Evolutionary conservation across 2,113 vertebrate genomes (phyloP).

Genomic region (Acinonyx jubatus): DNA sequence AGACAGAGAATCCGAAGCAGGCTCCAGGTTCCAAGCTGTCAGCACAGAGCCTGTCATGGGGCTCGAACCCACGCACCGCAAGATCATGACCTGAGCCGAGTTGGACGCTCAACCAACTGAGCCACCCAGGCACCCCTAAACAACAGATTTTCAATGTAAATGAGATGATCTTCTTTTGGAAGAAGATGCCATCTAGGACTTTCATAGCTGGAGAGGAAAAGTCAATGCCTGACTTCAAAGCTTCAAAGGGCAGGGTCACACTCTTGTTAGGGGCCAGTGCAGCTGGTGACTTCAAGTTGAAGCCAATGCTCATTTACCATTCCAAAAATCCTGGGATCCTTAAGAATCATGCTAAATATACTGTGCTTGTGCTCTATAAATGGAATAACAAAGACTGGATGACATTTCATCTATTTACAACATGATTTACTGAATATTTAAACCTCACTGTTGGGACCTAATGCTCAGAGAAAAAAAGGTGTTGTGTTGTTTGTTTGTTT

Average conservation of each 20-base stretch:
- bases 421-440: background rate
- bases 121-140: background rate
- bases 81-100: too few relatives aligned
- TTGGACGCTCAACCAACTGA: too few relatives aligned
- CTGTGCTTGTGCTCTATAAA: background rate
- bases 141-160: background rate
- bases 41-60: too few relatives aligned
- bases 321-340: background rate
- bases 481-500: background rate
- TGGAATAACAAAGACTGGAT: background rate
- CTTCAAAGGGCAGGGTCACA: background rate
- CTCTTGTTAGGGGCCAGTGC: background rate
- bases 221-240: background rate
- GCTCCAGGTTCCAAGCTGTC: too few relatives aligned
- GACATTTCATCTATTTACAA: background rate
- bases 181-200: background rate
- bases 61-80: too few relatives aligned
- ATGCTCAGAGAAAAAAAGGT: background rate
- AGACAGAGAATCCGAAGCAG: too few relatives aligned
- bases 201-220: background rate
- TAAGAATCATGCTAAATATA: background rate
- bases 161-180: background rate
- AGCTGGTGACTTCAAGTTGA: background rate
- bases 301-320: background rate
- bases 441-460: background rate